phyloP scores from a whole-genome alignment of 2,113 vertebrate genomes.

The Mastomys coucha region DNA sequence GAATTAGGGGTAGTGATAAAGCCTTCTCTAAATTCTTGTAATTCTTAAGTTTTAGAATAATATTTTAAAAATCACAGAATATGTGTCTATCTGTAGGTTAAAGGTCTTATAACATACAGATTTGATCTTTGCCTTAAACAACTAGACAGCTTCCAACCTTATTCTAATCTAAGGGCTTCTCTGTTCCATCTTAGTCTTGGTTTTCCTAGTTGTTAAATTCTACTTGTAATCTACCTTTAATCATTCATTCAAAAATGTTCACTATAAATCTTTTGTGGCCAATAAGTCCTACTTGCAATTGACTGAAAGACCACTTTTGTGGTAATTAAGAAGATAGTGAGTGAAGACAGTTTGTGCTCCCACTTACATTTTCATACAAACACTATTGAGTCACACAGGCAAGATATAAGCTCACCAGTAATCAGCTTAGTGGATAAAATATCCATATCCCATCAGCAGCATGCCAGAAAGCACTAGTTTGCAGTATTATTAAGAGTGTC shows the following conservation, averaged over 20 bases:
- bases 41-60: background rate
- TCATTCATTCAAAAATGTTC: background rate
- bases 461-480: background rate
- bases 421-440: conserved; percentile 27
- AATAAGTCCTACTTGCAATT: background rate
- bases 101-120: background rate
- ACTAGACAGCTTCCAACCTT: background rate
- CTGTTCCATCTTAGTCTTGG: conserved; percentile 37
- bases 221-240: background rate
- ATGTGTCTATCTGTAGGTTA: background rate
- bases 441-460: conserved; percentile 21
- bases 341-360: background rate
- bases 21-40: background rate
- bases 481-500: conserved; percentile 43
- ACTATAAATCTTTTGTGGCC: background rate
- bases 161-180: background rate
- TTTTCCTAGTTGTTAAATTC: background rate
- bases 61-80: background rate
- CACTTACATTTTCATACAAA: background rate
- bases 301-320: background rate
- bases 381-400: background rate
- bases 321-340: background rate
- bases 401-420: background rate
- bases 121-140: background rate
- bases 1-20: background rate